These are phyloP conservation scores for Salvelinus namaycush DNA, from an alignment of 2,113 vertebrate species.

Conservation along the genomic window DNA sequence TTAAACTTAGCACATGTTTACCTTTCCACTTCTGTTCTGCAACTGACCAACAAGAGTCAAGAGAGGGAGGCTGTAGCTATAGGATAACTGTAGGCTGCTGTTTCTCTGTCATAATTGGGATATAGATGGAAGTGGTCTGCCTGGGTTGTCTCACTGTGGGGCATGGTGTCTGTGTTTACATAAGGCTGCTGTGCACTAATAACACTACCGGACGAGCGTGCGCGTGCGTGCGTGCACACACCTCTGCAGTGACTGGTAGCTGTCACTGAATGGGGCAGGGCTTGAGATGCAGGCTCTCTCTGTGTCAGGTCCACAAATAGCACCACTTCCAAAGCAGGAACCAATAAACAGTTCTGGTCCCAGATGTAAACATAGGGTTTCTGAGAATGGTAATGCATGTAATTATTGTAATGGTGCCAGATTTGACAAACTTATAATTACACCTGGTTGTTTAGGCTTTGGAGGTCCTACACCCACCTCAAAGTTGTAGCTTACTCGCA, in stretches of 20 bases:
- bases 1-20: not conserved
- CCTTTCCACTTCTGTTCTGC: not conserved
- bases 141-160: conserved; percentile 61
- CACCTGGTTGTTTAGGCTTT: conserved; percentile 38
- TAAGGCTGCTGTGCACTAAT: conserved; percentile 41
- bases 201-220: not conserved
- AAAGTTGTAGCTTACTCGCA: not conserved
- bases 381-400: conserved; percentile 35
- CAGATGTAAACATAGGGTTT: conserved; percentile 39
- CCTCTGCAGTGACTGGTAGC: conserved; percentile 41
- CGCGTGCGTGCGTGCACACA: not conserved
- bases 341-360: conserved; percentile 36
- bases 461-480: not conserved
- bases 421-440: conserved; percentile 50
- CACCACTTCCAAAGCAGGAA: conserved; percentile 30
- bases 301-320: conserved; percentile 33
- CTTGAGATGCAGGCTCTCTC: conserved; percentile 15
- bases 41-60: not conserved
- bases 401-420: conserved; percentile 54
- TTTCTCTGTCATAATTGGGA: conserved; percentile 39
- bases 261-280: conserved; percentile 21
- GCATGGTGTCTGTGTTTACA: conserved; percentile 62
- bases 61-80: not conserved
- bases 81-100: conserved; percentile 7
- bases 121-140: conserved; percentile 36